A percentile compares a stretch with the other conserved stretches of the same genome.
Conservation (phyloP, 2,888 invertebrate species). For the Caenorhabditis auriculariae region DNA sequence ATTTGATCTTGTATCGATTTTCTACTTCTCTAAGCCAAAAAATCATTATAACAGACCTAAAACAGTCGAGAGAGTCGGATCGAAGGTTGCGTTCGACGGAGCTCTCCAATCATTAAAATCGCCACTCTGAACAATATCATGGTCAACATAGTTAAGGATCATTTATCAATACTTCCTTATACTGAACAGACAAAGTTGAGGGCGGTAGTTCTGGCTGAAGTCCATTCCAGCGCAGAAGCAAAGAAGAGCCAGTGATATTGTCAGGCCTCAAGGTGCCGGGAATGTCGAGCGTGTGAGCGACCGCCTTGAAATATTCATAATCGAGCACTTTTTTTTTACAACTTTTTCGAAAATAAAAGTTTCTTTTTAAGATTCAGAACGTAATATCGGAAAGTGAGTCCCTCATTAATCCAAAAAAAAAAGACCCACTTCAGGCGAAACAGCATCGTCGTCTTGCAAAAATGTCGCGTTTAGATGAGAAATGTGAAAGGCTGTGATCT, state of each 20-base stretch:
- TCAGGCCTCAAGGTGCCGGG: slow-evolving; percentile 59
- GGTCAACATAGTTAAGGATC: not conserved
- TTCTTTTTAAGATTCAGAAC: not conserved
- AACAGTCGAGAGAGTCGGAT: slow-evolving; percentile 33
- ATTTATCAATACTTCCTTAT: slow-evolving; percentile 38
- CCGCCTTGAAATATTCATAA: slow-evolving; percentile 9
- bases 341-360: not conserved
- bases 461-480: slow-evolving; percentile 51
- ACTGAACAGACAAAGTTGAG: slow-evolving; percentile 49
- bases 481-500: slow-evolving; percentile 58
- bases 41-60: slow-evolving; percentile 1
- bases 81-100: slow-evolving; percentile 54
- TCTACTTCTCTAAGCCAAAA: not conserved
- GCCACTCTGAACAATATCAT: slow-evolving; percentile 3
- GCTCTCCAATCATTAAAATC: slow-evolving; percentile 51
- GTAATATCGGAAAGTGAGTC: not conserved
- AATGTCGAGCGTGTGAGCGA: slow-evolving; percentile 53
- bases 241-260: slow-evolving; percentile 55
- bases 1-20: too few species aligned
- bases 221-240: slow-evolving; percentile 56
- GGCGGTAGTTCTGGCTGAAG: slow-evolving; percentile 54
- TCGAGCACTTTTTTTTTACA: not conserved
- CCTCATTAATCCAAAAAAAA: not conserved
- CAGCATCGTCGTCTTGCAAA: slow-evolving; percentile 55
- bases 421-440: slow-evolving; percentile 42